Conservation (phyloP, 2,113 vertebrate species). For the Gymnogyps californianus region DNA sequence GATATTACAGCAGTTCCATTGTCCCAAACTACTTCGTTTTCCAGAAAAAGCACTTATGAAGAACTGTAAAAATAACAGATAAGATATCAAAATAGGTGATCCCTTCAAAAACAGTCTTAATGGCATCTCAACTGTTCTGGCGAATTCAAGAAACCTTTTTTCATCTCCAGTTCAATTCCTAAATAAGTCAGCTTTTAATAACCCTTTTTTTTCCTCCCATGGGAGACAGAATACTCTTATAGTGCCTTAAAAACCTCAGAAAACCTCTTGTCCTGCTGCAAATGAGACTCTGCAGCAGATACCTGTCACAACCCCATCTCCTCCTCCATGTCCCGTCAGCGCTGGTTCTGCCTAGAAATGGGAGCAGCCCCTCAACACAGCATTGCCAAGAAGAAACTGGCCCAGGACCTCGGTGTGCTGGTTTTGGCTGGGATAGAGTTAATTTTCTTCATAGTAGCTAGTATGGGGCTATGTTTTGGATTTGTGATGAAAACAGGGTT, state of each 20-base stretch:
- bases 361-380: not conserved
- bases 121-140: not conserved
- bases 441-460: too few species aligned
- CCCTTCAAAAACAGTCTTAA: not conserved
- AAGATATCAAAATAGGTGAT: not conserved
- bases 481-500: too few species aligned
- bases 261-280: not conserved
- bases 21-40: not conserved
- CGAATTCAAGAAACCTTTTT: not conserved
- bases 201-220: not conserved
- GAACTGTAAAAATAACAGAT: not conserved
- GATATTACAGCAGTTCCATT: not conserved
- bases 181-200: not conserved
- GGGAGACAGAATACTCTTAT: not conserved
- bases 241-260: not conserved
- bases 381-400: not conserved
- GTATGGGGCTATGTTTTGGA: too few species aligned
- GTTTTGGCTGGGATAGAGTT: too few species aligned
- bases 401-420: not conserved
- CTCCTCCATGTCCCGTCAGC: accelerated
- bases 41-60: not conserved
- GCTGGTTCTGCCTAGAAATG: accelerated
- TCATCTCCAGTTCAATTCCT: not conserved
- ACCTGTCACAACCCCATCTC: not conserved
- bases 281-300: not conserved